Conservation (phyloP, 2,797 vertebrate genomes). For the Agapornis canus region DNA sequence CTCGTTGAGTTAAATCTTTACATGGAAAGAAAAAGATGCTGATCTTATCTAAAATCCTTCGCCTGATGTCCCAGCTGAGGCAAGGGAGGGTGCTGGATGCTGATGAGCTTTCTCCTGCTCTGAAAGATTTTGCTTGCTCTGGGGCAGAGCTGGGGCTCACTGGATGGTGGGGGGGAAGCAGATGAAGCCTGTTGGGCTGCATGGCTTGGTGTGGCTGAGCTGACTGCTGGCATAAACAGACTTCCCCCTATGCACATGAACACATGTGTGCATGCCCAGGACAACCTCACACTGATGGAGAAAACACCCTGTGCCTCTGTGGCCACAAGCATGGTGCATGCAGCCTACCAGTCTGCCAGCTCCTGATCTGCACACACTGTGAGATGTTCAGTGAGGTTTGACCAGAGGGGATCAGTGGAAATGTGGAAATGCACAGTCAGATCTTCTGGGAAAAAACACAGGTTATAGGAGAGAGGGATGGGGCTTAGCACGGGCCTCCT, state of each 20-base stretch:
- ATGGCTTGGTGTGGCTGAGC: background rate
- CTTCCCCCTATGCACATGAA: background rate
- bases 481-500: background rate
- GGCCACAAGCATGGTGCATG: fast-evolving
- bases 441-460: background rate
- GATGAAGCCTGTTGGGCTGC: background rate
- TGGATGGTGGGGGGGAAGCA: background rate
- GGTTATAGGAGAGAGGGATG: background rate
- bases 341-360: background rate
- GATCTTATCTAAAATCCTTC: background rate
- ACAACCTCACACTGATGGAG: fast-evolving
- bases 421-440: background rate
- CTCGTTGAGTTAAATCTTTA: fast-evolving
- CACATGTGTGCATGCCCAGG: fast-evolving
- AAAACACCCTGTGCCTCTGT: fast-evolving
- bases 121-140: background rate
- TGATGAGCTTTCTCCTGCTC: background rate
- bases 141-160: background rate
- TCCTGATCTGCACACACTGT: fast-evolving
- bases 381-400: background rate
- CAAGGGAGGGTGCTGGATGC: background rate
- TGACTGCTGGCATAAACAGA: background rate
- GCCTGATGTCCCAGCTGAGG: background rate
- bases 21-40: background rate
- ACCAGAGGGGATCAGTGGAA: fast-evolving